Evolutionary conservation across 2,797 vertebrate genomes (phyloP).

Genomic region (Zalophus californianus): DNA sequence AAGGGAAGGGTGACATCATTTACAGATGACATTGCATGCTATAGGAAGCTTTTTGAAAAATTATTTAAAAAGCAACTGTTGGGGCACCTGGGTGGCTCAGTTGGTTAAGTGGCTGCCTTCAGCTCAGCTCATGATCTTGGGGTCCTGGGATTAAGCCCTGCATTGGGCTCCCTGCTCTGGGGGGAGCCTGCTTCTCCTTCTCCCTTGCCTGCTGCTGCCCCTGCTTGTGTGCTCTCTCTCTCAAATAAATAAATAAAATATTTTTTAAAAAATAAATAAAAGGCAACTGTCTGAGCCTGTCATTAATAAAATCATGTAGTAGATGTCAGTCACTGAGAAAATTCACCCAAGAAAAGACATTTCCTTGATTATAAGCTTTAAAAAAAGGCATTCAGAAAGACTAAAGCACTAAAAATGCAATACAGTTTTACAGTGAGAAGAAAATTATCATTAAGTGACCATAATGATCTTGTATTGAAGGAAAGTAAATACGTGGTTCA

Average conservation of each 20-base stretch:
- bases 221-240: not conserved
- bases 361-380: not conserved
- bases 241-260: not conserved
- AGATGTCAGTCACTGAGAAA: conserved; percentile 50
- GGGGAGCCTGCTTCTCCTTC: not conserved
- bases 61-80: conserved; percentile 43
- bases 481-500: conserved; percentile 53
- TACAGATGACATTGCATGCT: conserved; percentile 15
- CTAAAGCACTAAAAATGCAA: conserved; percentile 30
- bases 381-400: conserved; percentile 10
- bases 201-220: not conserved
- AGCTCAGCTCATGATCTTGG: not conserved
- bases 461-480: conserved; percentile 45
- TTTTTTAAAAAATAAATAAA: not conserved
- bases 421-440: not conserved
- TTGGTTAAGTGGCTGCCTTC: not conserved
- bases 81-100: not conserved
- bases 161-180: not conserved
- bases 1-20: conserved; percentile 24
- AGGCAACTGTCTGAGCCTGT: conserved; percentile 15
- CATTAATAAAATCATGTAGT: not conserved
- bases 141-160: not conserved
- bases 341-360: conserved; percentile 37
- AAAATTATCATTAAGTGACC: conserved; percentile 37
- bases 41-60: conserved; percentile 38